phyloP scores from a whole-genome alignment of 2,797 vertebrate genomes.

The Gila robusta region DNA sequence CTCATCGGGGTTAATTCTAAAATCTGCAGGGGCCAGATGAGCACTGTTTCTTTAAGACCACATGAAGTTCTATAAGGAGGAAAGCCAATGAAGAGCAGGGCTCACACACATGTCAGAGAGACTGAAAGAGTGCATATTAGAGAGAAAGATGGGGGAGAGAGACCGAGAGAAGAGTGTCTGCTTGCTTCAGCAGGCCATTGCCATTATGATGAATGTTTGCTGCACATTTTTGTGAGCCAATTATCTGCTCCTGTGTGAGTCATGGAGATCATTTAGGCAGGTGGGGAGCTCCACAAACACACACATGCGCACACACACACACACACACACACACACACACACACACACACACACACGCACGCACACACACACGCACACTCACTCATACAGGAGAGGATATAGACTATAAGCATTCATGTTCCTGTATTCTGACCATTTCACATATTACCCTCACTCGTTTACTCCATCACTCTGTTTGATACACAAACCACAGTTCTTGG shows the following conservation, averaged over 20 bases:
- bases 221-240: conserved; percentile 75
- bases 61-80: conserved; percentile 44
- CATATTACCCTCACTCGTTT: background rate
- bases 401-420: background rate
- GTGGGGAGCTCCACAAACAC: conserved; percentile 57
- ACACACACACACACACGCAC: background rate
- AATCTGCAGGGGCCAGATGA: conserved; percentile 32
- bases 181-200: conserved; percentile 65
- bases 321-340: background rate
- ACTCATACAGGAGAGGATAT: background rate
- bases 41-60: conserved; percentile 66
- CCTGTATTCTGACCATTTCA: conserved; percentile 19
- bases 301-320: conserved; percentile 15
- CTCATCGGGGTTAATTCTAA: conserved; percentile 59
- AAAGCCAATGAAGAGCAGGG: conserved; percentile 60
- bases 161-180: conserved; percentile 37
- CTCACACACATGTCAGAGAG: conserved; percentile 48
- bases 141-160: conserved; percentile 26
- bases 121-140: conserved; percentile 15
- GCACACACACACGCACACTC: background rate
- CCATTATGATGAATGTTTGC: conserved; percentile 74
- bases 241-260: conserved; percentile 73
- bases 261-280: conserved; percentile 75
- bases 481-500: background rate
- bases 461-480: conserved; percentile 26